Conservation (phyloP, 2,113 vertebrate species). For the Cheilinus undulatus region DNA sequence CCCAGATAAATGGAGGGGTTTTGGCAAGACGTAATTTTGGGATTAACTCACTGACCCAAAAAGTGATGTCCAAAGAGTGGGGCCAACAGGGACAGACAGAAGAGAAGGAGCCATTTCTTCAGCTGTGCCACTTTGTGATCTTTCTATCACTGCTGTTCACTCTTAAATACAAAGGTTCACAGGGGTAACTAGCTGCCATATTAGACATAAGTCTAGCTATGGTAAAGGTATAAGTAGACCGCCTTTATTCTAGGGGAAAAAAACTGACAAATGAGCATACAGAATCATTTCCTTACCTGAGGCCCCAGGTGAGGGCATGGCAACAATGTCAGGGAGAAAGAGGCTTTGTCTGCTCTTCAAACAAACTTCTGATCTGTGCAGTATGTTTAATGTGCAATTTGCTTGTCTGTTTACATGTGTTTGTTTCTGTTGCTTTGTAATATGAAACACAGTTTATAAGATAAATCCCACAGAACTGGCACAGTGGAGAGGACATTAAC, state of each 20-base stretch:
- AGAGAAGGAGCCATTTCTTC: slow-evolving; percentile 67
- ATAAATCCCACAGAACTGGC: too few species aligned
- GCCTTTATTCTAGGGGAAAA: slow-evolving; percentile 24
- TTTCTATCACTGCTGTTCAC: slow-evolving; percentile 58
- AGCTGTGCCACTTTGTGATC: slow-evolving; percentile 61
- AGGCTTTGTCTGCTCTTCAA: too few species aligned
- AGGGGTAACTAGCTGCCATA: slow-evolving; percentile 45
- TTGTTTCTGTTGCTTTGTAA: too few species aligned
- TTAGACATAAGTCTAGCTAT: slow-evolving; percentile 31
- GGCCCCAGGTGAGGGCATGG: too few species aligned
- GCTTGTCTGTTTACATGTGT: too few species aligned
- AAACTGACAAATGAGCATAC: slow-evolving; percentile 11
- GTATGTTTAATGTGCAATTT: too few species aligned
- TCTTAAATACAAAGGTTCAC: slow-evolving; percentile 50
- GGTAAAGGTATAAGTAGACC: slow-evolving; percentile 32
- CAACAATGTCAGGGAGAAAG: too few species aligned
- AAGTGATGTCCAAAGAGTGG: slow-evolving; percentile 77
- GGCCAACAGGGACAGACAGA: slow-evolving; percentile 69
- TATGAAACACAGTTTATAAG: too few species aligned
- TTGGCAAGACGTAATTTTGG: slow-evolving; percentile 83
- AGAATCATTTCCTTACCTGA: too few species aligned
- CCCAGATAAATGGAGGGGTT: slow-evolving; percentile 79
- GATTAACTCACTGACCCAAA: slow-evolving; percentile 86
- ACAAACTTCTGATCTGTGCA: too few species aligned
- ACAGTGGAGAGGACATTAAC: too few species aligned